phyloP scores from a whole-genome alignment of 2,888 invertebrate genomes.

The Nycteola revayana region DNA sequence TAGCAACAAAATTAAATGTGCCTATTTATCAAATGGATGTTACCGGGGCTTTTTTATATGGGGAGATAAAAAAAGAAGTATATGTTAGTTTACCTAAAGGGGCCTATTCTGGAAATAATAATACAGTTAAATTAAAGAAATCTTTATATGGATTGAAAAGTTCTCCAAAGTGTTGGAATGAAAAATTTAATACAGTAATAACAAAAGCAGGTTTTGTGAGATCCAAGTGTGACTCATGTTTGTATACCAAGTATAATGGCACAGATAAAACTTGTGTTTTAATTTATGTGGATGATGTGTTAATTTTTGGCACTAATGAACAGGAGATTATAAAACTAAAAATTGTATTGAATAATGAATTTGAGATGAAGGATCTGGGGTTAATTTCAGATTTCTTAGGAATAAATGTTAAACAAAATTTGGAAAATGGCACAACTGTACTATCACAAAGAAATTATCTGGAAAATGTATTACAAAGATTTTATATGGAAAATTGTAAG shows the following conservation, averaged over 20 bases:
- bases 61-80: constrained; percentile 2
- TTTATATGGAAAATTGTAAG: constrained; percentile 22
- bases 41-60: constrained; percentile 1
- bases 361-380: constrained; percentile 15
- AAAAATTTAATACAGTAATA: constrained; percentile 6
- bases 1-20: constrained; percentile 1
- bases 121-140: constrained; percentile 9
- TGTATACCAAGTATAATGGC: constrained; percentile 2
- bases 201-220: constrained; percentile 6
- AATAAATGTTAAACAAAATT: constrained; percentile 18
- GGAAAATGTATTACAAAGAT: constrained; percentile 13
- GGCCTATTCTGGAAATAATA: constrained; percentile 3
- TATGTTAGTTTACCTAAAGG: constrained; percentile 2
- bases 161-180: constrained; percentile 8
- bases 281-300: constrained; percentile 10
- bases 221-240: constrained; percentile 7
- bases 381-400: constrained; percentile 13
- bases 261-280: constrained; percentile 6
- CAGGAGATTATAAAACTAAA: constrained; percentile 1
- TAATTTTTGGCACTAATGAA: constrained; percentile 6
- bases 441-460: constrained; percentile 19
- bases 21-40: constrained; percentile 5
- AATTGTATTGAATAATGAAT: constrained; percentile 4
- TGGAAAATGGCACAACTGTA: constrained; percentile 13
- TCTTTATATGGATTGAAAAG: constrained; percentile 8